Conservation (phyloP, 2,888 invertebrate species). For the Imbricaverruca yamaguchii region DNA sequence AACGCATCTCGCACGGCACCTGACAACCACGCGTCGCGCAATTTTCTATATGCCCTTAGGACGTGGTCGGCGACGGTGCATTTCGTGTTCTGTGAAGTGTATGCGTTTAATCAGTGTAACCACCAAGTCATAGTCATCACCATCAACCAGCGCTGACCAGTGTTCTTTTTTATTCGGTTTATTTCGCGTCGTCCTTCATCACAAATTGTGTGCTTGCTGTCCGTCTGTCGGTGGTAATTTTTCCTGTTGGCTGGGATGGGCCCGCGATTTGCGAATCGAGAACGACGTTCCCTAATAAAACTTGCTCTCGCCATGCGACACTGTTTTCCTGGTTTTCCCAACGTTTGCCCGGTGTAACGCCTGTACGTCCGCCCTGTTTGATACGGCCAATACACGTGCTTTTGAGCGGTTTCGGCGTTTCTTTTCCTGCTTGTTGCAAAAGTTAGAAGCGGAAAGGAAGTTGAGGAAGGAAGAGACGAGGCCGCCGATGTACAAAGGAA, state of each 20-base stretch:
- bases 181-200: constrained; percentile 1
- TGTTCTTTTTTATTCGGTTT: neutral
- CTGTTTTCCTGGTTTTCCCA: neutral
- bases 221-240: neutral
- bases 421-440: neutral
- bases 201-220: neutral
- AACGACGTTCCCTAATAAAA: neutral
- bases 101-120: constrained; percentile 11
- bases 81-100: neutral
- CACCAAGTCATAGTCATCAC: neutral
- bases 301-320: neutral
- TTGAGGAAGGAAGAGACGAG: too few species aligned
- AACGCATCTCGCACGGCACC: neutral
- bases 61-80: neutral
- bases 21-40: neutral
- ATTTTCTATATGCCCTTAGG: neutral
- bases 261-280: neutral
- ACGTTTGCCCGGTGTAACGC: neutral
- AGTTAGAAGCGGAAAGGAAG: too few species aligned
- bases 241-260: neutral
- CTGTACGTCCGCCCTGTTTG: neutral
- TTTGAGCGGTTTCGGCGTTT: neutral
- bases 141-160: neutral
- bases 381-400: neutral
- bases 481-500: too few species aligned